Evolutionary conservation across 2,113 vertebrate species (phyloP), one percentile per base, ranked within the genome.

Genomic region (Dinomys branickii): DNA sequence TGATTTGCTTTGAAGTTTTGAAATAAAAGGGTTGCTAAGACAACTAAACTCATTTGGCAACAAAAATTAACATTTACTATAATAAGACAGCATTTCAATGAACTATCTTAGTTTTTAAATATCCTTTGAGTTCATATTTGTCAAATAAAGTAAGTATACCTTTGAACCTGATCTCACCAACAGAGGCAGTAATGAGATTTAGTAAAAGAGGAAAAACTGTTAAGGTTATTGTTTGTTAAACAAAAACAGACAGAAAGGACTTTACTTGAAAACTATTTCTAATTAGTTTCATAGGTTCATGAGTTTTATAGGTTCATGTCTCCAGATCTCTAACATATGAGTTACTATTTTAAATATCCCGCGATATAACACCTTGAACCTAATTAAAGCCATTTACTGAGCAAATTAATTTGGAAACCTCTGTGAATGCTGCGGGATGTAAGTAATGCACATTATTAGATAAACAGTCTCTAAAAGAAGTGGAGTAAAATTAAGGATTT

Each of bases 1-100:
- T 71, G 38, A 81, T 61, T 87, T 77, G 82, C 77, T 97, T 93
- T 75, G 86, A 94, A 69, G 88, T 94, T 97, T 52, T 91, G 73
- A 94, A 97, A 97, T 88, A 33, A 96, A 94, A 33, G 41, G 2
- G 67, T 94, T 97, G 61, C 56, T 91, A 95, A 90, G 90, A 75
- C 50, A 97, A 93, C 84, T 85, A 82, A 91, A 94, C 13, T 91
- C 94, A 14, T 82, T 95, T 94, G 93, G 61, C 67, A 88, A 75
- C 58, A 96, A 92, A 97, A 94, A 89, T 86, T 91, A 87, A 85
- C 17, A 58, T 58, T 88, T 80, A 59, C 22, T 95, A 9, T 67
- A 90, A 93, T 63, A 87, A 54, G 41, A 65, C 4, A 65, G 13
- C 8, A 96, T 95, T 95, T 94, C 56, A 88, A 52, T 88, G 77